Evolutionary conservation across 2,797 vertebrate species (phyloP), one percentile per base, ranked within the genome.

Genomic region (Rhinogobio ventralis): DNA sequence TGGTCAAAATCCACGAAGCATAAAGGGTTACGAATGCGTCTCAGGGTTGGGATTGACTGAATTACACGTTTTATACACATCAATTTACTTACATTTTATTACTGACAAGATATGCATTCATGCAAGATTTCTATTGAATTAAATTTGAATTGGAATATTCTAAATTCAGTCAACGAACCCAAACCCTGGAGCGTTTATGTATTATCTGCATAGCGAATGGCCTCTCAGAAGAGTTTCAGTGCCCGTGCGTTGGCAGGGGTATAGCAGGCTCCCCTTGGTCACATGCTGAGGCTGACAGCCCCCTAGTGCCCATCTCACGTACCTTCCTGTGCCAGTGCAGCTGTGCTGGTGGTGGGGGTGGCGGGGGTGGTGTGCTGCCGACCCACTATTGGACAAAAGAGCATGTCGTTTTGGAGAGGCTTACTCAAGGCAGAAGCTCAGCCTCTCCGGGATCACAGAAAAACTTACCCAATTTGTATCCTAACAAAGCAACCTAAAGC

Each of bases 271-370:
- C 86, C 90, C 84, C 85, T 88, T 88, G 90, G 93, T 89, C 87
- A 90, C 94, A 94, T 94, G 94, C 94, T 92, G 93, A 86, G 93
- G 93, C 92, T 88, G 87, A 87, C 85, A 83, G 89, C 88, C 87
- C 89, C 66, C 71, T 85, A 51, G 36, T 66, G 46, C 57, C 45
- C 33, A 85, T 91, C 90, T 91, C 85, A 97, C 96, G 77, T 97
- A 97, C 97, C 97, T 97, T 97, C 97, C 96, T 97, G 96, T 90
- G 96, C 96, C 95, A 97, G 95, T 91, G 96, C 93, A 93, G 96
- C 97, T 89, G 96, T 97, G 94, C 96, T 97, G 96, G 96, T 96
- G 94, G 97, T 96, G 92, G 97, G 96, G 85, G 96, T 93, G 86
- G 90, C 95, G 94, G 97, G 97, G 95, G 96, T 96, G 94, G 97